Base-by-base conservation (phyloP, 1,140 invertebrate species). In the Ylistrum balloti region DNA sequence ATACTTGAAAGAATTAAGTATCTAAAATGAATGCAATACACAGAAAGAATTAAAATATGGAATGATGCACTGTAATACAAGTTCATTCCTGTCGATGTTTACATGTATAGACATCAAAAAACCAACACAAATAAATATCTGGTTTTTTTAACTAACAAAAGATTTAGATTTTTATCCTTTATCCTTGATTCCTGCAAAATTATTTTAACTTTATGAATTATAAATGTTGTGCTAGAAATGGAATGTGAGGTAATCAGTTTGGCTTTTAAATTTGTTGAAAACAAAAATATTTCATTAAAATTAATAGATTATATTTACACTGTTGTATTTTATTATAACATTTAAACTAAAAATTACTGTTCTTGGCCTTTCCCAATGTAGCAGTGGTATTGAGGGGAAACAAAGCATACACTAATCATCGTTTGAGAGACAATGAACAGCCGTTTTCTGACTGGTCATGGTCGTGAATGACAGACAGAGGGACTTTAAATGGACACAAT, bases 401-500 rank as follows among this genome's bases (percentile, higher is more conserved):
- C 56, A 74, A 74, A 74, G 56, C 22, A 3, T 74, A 28, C 56
- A 5, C 20, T 74, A 74, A 74, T 74, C 56, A 74, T 74, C 56
- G 7, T 74, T n/a, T 2, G n/a, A 74, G 5, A 74, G 56, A 74
- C 56, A 74, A 74, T 74, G 22, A 5, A 1, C 2, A 28, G 56
- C 13, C 56, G 28, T 74, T 74, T 74, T 74, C 22, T 45, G 17
- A 17, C 41, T 45, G 41, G 41, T 45, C 41, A 45, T 74, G 56
- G 56, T 28, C 56, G 22, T 74, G 22, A 74, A 74, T n/a, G 56
- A 7, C 56, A 11, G 56, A 28, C n/a, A 74, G 56, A 74, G 56
- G 56, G 56, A 74, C 56, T 74, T 74, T 74, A 74, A 74, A 74
- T n/a, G 56, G 56, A 74, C 56, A 74, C 56, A 74, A 74, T 74